These are phyloP conservation scores for Oriolus oriolus DNA, from an alignment of 2,113 vertebrate species.

Conservation along the genomic window DNA sequence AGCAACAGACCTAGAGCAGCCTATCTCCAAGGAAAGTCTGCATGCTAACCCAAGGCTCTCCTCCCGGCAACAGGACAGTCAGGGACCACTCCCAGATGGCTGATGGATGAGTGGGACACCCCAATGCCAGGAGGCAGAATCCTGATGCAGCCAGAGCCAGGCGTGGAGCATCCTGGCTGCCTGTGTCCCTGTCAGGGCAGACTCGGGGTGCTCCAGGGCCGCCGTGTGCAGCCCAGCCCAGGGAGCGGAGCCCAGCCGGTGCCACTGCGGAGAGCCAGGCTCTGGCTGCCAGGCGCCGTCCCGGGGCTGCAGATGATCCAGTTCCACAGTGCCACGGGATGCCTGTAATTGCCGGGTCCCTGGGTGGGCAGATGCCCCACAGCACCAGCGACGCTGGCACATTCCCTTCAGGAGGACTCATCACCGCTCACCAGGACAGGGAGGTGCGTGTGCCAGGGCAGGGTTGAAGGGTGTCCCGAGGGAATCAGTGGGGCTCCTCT, in stretches of 20 bases:
- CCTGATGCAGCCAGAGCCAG: neutral
- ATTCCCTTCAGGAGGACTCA: neutral
- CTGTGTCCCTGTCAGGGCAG: neutral
- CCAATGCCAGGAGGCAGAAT: neutral
- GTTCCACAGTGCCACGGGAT: neutral
- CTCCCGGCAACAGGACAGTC: accelerated
- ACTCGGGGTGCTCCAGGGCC: neutral
- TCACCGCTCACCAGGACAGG: neutral
- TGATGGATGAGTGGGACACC: neutral
- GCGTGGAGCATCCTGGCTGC: neutral
- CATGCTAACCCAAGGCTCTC: neutral
- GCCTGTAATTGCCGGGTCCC: neutral
- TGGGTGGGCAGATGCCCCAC: neutral
- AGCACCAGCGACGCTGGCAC: neutral
- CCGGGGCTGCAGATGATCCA: neutral
- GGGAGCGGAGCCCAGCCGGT: accelerated
- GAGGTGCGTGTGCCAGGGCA: neutral
- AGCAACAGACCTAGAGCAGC: neutral
- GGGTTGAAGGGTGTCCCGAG: neutral
- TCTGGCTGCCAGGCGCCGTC: accelerated
- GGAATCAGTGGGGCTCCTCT: neutral
- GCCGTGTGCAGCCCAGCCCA: neutral
- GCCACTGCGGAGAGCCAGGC: neutral
- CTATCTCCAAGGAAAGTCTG: neutral
- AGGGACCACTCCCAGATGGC: neutral